These are phyloP conservation scores for Phenacoccus solenopsis DNA, from an alignment of 1,140 invertebrate genomes.

Conservation along the genomic window DNA sequence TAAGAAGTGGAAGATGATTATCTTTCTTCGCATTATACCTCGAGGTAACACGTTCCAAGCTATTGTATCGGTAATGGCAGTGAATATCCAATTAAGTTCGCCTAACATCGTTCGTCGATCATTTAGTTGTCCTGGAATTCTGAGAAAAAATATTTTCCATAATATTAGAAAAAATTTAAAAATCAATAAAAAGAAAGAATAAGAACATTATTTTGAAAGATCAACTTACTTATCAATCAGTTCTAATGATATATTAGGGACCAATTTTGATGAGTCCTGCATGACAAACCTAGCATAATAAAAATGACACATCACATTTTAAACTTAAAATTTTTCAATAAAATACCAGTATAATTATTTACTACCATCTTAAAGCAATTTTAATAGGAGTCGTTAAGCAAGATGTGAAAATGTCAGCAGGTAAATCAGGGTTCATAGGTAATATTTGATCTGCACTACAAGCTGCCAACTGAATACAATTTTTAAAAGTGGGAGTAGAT, in stretches of 20 bases:
- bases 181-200: neutral
- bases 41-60: conserved; percentile 92
- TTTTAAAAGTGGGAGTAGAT: conserved; percentile 51
- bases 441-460: conserved; percentile 83
- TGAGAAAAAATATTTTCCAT: conserved; percentile 33
- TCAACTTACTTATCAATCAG: conserved; percentile 72
- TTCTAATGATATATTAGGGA: conserved; percentile 66
- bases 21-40: conserved; percentile 37
- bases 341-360: neutral
- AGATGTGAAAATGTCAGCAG: conserved; percentile 96
- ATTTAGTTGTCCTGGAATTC: conserved; percentile 87
- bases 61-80: conserved; percentile 99
- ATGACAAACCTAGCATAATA: conserved; percentile 57
- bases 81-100: conserved; percentile 99
- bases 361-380: conserved; percentile 80
- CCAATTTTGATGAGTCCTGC: conserved; percentile 67
- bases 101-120: conserved; percentile 95
- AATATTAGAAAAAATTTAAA: neutral
- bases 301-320: neutral
- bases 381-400: conserved; percentile 97
- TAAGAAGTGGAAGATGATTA: too few relatives aligned
- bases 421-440: conserved; percentile 94
- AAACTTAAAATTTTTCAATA: too few relatives aligned
- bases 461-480: conserved; percentile 93
- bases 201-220: neutral